Evolutionary conservation across 2,888 invertebrate species (phyloP).

Genomic region (Cheilosia scutellata): DNA sequence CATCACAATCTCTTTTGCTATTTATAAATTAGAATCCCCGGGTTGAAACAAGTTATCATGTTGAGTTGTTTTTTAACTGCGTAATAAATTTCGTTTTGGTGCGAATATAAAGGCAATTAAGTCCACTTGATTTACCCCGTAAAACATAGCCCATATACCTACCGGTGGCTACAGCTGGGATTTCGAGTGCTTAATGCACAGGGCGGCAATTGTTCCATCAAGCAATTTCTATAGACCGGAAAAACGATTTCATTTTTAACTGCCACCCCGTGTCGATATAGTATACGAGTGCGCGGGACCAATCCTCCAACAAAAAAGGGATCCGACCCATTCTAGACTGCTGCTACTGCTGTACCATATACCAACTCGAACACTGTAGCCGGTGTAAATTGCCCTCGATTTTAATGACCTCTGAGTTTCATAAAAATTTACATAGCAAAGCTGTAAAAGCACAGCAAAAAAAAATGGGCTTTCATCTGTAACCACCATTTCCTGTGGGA

Average conservation of each 20-base stretch:
- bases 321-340: conserved; percentile 38
- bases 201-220: conserved; percentile 37
- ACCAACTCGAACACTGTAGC: background rate
- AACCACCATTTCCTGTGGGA: conserved; percentile 18
- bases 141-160: conserved; percentile 32
- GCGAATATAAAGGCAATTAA: conserved; percentile 65
- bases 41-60: conserved; percentile 62
- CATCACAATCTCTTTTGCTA: conserved; percentile 7
- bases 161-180: conserved; percentile 20
- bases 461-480: conserved; percentile 42
- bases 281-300: conserved; percentile 1
- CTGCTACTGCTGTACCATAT: conserved; percentile 20
- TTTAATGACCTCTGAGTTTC: conserved; percentile 65
- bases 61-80: conserved; percentile 64
- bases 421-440: conserved; percentile 66
- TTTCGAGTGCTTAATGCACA: conserved; percentile 46
- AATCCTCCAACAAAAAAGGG: conserved; percentile 2
- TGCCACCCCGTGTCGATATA: conserved; percentile 43
- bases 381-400: conserved; percentile 59
- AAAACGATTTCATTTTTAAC: conserved; percentile 65
- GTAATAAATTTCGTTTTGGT: conserved; percentile 52
- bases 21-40: conserved; percentile 56
- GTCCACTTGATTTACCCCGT: conserved; percentile 68
- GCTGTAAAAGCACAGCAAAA: conserved; percentile 31
- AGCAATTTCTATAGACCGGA: conserved; percentile 58